These are phyloP conservation scores for Oscheius sp. DNA, from an alignment of 2,888 invertebrate genomes.

Conservation along the genomic window DNA sequence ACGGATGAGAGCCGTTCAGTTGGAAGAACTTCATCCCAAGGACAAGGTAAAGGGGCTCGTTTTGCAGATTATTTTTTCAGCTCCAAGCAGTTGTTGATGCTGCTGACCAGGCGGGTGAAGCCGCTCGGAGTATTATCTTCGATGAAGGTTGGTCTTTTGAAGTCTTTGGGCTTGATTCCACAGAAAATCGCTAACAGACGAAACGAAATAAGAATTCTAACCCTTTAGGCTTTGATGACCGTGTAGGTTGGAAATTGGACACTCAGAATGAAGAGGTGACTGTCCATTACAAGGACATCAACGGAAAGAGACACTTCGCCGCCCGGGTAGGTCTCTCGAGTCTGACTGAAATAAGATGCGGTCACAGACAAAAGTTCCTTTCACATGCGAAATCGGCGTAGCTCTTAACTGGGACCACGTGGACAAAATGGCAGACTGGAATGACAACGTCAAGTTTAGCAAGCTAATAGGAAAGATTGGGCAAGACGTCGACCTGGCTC, in stretches of 20 bases:
- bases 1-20: background rate
- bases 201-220: no score
- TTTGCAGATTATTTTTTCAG: background rate
- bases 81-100: background rate
- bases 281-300: constrained; percentile 36
- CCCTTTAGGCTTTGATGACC: constrained; percentile 20
- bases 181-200: background rate
- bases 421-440: constrained; percentile 33
- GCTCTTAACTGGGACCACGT: constrained; percentile 29
- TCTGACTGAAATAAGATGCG: background rate
- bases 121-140: constrained; percentile 5
- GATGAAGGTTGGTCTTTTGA: constrained; percentile 9
- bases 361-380: constrained; percentile 21
- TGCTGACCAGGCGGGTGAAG: constrained; percentile 2
- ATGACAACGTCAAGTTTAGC: constrained; percentile 23
- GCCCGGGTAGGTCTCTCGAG: constrained; percentile 11
- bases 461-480: constrained; percentile 15
- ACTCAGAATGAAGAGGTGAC: constrained; percentile 26
- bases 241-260: constrained; percentile 27
- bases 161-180: background rate
- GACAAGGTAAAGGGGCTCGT: background rate
- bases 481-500: constrained; percentile 25
- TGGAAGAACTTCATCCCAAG: background rate
- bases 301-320: constrained; percentile 33
- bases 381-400: constrained; percentile 1